These are phyloP conservation scores for Drosophila sp. DNA, from an alignment of 1,140 invertebrate genomes.

Conservation along the genomic window DNA sequence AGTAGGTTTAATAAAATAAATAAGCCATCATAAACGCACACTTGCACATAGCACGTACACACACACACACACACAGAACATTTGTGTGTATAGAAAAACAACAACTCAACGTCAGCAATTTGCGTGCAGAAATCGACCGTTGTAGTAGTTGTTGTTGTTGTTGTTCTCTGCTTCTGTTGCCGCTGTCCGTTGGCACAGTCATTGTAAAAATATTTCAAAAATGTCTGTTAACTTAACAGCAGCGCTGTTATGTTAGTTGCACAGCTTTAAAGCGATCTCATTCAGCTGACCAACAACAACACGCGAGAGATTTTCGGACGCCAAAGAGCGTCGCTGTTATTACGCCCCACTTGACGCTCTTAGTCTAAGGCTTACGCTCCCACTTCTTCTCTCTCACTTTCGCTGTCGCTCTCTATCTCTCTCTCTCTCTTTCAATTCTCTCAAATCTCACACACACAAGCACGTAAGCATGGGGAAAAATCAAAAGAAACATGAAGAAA, in stretches of 20 bases:
- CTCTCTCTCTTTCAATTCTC: not conserved
- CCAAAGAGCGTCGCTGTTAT: slow-evolving; percentile 21
- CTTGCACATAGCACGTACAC: slow-evolving; percentile 4
- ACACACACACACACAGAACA: not conserved
- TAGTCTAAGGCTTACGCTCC: not conserved
- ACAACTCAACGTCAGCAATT: slow-evolving; percentile 47
- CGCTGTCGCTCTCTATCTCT: slow-evolving; percentile 1
- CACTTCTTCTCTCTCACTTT: slow-evolving; percentile 17
- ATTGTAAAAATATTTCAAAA: slow-evolving; percentile 64
- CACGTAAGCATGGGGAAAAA: slow-evolving; percentile 30
- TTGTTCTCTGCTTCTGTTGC: slow-evolving; percentile 1
- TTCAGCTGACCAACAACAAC: slow-evolving; percentile 12
- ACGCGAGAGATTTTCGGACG: slow-evolving; percentile 32
- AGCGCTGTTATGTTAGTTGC: slow-evolving; percentile 26
- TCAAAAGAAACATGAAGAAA: slow-evolving; percentile 4
- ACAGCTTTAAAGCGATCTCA: slow-evolving; percentile 33
- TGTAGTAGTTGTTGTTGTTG: slow-evolving; percentile 5
- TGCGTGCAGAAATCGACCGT: slow-evolving; percentile 37
- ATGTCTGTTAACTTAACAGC: slow-evolving; percentile 64
- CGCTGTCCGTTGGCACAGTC: slow-evolving; percentile 38
- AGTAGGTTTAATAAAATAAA: too few relatives aligned
- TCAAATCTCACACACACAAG: slow-evolving; percentile 17
- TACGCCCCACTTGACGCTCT: slow-evolving; percentile 30
- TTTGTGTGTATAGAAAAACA: not conserved
- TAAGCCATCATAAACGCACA: not conserved